Percentiles rank a stretch among this genome's conserved stretches.
Evolutionary conservation across 1,140 invertebrate genomes (phyloP).

Genomic region (Psilanteris sp.): DNA sequence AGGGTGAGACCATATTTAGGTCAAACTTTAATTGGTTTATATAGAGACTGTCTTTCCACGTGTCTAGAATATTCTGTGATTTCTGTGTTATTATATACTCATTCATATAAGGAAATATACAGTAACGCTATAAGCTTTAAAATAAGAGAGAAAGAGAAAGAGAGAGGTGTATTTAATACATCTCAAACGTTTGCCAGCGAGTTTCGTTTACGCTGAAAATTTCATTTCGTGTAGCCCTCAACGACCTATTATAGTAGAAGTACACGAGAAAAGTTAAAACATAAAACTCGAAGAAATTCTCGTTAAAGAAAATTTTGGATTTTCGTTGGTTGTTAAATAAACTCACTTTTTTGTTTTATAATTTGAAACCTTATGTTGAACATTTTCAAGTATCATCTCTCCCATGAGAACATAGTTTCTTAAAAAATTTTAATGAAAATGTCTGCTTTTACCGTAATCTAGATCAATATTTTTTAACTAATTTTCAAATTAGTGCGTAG

Average conservation of each 20-base stretch:
- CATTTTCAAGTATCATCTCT: conserved; percentile 33
- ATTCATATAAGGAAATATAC: conserved; percentile 57
- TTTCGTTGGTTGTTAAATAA: conserved; percentile 48
- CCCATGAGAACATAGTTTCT: conserved; percentile 27
- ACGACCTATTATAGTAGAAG: conserved; percentile 50
- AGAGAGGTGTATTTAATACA: conserved; percentile 57
- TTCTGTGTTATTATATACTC: conserved; percentile 51
- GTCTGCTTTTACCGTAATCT: conserved; percentile 9
- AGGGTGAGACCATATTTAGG: conserved; percentile 57
- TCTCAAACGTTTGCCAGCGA: conserved; percentile 44
- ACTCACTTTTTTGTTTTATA: conserved; percentile 46
- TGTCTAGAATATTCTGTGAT: conserved; percentile 53
- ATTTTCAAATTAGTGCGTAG: no score
- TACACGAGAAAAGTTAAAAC: conserved; percentile 52
- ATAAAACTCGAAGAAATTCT: conserved; percentile 53
- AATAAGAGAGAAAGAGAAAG: conserved; percentile 38
- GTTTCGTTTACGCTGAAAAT: conserved; percentile 63
- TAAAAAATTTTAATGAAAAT: conserved; percentile 33
- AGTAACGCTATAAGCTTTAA: conserved; percentile 39
- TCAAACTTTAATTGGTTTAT: conserved; percentile 63
- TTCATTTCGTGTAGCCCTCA: conserved; percentile 57
- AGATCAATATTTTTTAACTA: conserved; percentile 15
- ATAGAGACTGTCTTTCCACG: conserved; percentile 45
- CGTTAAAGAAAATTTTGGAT: conserved; percentile 48
- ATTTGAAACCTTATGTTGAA: conserved; percentile 45